Conservation (phyloP, 2,797 vertebrate genomes). For the Manis crassicaudata region DNA sequence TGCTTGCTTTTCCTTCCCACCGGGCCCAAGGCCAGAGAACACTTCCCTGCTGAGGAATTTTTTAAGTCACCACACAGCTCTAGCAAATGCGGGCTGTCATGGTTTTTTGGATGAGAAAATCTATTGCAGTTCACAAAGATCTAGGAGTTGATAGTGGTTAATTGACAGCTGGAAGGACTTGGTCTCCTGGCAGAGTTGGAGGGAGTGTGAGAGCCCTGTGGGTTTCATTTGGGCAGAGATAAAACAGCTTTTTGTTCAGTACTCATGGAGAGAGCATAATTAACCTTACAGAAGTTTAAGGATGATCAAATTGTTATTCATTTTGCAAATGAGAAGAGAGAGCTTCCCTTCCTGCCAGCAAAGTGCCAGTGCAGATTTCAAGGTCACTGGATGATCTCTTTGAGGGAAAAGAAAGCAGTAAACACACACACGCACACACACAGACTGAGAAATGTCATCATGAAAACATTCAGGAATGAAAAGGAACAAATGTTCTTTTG, state of each 20-base stretch:
- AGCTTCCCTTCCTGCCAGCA: conserved; percentile 82
- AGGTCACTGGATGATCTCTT: conserved; percentile 85
- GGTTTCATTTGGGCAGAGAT: conserved; percentile 87
- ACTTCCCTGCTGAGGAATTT: conserved; percentile 83
- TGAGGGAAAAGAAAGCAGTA: conserved; percentile 72
- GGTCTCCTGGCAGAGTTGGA: conserved; percentile 82
- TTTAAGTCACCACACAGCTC: conserved; percentile 81
- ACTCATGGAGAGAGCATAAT: conserved; percentile 86
- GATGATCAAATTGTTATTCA: conserved; percentile 90
- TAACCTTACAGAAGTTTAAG: conserved; percentile 89
- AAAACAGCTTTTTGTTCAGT: conserved; percentile 87
- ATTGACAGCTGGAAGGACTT: conserved; percentile 83
- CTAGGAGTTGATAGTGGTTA: conserved; percentile 85
- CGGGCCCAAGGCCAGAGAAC: conserved; percentile 77
- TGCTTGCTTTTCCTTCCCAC: conserved; percentile 56
- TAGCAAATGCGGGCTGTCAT: conserved; percentile 83
- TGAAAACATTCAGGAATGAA: conserved; percentile 71
- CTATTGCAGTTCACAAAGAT: conserved; percentile 82
- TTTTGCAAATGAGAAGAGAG: conserved; percentile 88
- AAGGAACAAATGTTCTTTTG: conserved; percentile 76
- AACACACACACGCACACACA: not conserved
- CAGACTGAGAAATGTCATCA: conserved; percentile 72
- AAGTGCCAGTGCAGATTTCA: conserved; percentile 87
- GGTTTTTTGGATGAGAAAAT: conserved; percentile 85
- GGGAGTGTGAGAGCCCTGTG: conserved; percentile 84